A percentile compares a stretch with the other conserved stretches of the same genome.
phyloP scores from a whole-genome alignment of 2,113 vertebrate species.

The Mirza zaza region DNA sequence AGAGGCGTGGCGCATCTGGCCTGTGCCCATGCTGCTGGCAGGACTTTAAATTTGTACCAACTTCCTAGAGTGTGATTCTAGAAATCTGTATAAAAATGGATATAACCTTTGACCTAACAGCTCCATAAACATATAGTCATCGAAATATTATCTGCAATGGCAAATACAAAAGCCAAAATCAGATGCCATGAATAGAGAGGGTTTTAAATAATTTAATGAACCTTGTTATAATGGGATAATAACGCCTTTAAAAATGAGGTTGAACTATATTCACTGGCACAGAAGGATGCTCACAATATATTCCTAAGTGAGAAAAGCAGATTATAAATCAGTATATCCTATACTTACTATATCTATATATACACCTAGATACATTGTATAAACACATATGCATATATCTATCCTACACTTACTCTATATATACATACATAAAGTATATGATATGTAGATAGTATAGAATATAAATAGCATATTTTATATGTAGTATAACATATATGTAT shows the following conservation, averaged over 20 bases:
- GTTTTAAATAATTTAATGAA: constrained; percentile 27
- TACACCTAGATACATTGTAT: background rate
- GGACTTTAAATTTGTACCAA: background rate
- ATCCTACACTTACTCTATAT: background rate
- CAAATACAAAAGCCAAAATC: constrained; percentile 5
- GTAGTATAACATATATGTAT: background rate
- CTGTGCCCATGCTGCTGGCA: background rate
- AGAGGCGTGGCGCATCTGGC: background rate
- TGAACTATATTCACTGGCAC: background rate
- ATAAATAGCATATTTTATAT: background rate
- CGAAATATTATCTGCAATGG: background rate
- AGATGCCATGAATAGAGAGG: background rate
- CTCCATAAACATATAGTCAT: background rate
- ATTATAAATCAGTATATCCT: background rate
- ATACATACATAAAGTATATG: background rate
- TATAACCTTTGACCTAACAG: background rate
- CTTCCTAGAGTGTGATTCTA: background rate
- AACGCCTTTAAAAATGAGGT: background rate
- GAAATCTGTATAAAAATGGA: background rate
- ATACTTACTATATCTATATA: background rate
- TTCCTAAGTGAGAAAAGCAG: constrained; percentile 1
- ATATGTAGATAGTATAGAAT: background rate
- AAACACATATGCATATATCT: background rate
- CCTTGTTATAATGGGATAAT: background rate
- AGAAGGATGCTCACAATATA: background rate